Percentiles rank a stretch among this genome's conserved stretches.
Conservation (phyloP, 2,113 vertebrate genomes). For the Anolis sagrei region DNA sequence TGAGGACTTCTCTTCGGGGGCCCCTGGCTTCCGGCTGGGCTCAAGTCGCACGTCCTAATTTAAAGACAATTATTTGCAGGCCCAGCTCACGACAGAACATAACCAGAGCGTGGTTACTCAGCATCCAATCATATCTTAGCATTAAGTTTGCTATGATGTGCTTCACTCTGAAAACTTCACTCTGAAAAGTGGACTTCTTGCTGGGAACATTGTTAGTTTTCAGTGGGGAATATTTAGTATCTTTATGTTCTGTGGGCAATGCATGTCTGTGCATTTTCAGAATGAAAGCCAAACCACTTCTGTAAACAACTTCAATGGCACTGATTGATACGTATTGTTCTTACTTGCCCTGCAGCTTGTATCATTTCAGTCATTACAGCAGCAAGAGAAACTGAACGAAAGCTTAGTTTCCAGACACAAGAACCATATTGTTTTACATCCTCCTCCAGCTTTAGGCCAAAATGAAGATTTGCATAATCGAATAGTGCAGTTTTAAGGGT, state of each 20-base stretch:
- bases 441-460: constrained; percentile 28
- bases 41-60: no score
- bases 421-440: background rate
- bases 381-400: constrained; percentile 35
- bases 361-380: constrained; percentile 50
- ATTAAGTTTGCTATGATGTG: no score
- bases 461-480: background rate
- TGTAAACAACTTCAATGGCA: constrained; percentile 39
- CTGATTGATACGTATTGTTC: constrained; percentile 38
- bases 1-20: no score
- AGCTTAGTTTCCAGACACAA: background rate
- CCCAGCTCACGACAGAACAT: no score
- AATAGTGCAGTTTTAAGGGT: background rate
- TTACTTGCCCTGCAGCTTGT: constrained; percentile 49
- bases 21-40: no score
- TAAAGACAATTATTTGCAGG: no score
- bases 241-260: constrained; percentile 50
- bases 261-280: constrained; percentile 40
- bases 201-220: no score
- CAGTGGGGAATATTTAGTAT: constrained; percentile 38
- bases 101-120: no score
- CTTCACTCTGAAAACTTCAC: no score
- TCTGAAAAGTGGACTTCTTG: no score
- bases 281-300: constrained; percentile 37
- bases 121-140: no score